Evolutionary conservation across 2,888 invertebrate genomes (phyloP).

Genomic region (Callinectes sapidus): DNA sequence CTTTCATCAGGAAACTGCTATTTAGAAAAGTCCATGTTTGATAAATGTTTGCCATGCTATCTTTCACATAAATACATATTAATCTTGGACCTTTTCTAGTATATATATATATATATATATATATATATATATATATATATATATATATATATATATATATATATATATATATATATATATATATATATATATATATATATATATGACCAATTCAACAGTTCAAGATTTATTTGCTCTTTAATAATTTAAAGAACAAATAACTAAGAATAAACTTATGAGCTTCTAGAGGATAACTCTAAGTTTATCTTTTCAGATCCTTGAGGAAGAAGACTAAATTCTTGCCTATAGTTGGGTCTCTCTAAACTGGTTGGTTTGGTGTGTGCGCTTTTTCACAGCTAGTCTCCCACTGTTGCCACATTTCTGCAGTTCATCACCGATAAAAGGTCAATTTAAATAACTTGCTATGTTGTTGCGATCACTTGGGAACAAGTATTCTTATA

Average conservation of each 20-base stretch:
- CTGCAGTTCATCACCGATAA: no score
- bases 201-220: neutral
- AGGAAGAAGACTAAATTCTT: slow-evolving; percentile 65
- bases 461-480: no score
- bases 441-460: no score
- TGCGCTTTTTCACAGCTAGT: no score
- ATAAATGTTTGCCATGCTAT: neutral
- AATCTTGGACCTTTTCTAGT: neutral
- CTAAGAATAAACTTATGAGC: neutral
- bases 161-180: neutral
- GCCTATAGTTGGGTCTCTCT: no score
- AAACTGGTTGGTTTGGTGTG: no score
- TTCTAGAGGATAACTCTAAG: slow-evolving; percentile 29
- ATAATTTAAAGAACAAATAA: neutral
- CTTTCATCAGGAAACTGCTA: no score
- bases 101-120: neutral
- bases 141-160: neutral
- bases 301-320: slow-evolving; percentile 70
- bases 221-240: neutral
- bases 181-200: neutral
- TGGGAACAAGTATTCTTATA: no score
- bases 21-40: neutral
- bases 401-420: no score
- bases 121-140: neutral
- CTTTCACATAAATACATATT: neutral